These are phyloP conservation scores for Macropus fuliginosus DNA, from an alignment of 2,797 vertebrate species.

Conservation along the genomic window DNA sequence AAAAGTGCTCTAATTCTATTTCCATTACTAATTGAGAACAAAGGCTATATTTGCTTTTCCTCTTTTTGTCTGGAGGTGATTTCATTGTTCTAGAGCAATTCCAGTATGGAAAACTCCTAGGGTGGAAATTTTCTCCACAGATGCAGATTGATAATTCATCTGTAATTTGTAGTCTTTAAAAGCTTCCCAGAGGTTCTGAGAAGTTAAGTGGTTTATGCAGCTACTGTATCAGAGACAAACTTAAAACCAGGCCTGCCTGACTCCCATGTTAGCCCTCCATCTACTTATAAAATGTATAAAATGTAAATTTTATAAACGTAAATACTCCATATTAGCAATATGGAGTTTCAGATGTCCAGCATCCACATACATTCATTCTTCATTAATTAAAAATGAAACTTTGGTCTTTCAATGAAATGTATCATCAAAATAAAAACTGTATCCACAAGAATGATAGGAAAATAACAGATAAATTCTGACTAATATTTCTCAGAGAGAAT, in stretches of 20 bases:
- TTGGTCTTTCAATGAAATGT: conserved; percentile 20
- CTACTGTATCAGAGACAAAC: background rate
- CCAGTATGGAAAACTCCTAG: background rate
- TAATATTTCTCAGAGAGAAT: conserved; percentile 42
- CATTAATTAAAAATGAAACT: conserved; percentile 23
- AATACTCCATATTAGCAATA: background rate
- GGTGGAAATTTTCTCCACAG: background rate
- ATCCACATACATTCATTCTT: conserved; percentile 14
- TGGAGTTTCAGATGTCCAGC: background rate
- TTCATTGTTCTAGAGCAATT: background rate
- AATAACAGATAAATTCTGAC: background rate
- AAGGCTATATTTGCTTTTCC: background rate
- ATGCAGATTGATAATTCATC: background rate
- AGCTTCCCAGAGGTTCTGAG: background rate
- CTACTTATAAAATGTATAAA: background rate
- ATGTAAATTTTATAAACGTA: background rate
- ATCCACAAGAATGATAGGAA: background rate
- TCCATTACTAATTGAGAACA: conserved; percentile 15
- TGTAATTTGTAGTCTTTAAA: background rate
- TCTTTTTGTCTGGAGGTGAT: background rate
- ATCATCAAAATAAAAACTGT: conserved; percentile 37
- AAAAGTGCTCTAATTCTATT: conserved; percentile 7
- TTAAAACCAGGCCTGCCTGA: background rate
- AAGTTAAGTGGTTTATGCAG: background rate
- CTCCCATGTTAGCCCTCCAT: background rate